Conservation (phyloP, 1,140 invertebrate genomes). For the Polyergus mexicanus region DNA sequence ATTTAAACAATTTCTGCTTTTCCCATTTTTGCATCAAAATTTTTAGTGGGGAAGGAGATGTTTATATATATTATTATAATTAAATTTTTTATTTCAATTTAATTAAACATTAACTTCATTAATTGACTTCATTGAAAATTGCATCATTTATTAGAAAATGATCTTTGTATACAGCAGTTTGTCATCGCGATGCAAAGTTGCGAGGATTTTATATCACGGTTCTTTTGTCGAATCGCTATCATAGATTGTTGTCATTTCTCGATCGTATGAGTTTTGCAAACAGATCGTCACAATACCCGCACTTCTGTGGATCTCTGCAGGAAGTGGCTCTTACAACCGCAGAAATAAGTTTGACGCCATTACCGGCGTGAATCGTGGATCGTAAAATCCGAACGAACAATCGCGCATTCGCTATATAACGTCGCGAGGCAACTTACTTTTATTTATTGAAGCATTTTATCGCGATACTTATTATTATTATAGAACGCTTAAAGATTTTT, state of each 20-base stretch:
- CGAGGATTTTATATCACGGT: background rate
- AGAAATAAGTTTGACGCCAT: conserved; percentile 14
- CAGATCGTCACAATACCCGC: background rate
- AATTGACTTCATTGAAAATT: background rate
- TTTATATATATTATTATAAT: too few relatives aligned
- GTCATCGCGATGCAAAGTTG: background rate
- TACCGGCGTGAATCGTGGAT: conserved; percentile 10
- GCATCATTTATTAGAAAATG: conserved; percentile 15
- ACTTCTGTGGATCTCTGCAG: conserved; percentile 8
- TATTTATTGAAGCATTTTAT: conserved; percentile 40
- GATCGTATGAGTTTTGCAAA: background rate
- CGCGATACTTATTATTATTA: background rate
- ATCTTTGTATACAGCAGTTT: background rate
- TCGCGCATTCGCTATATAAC: conserved; percentile 23
- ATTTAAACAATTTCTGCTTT: conserved; percentile 1
- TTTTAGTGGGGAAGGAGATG: background rate
- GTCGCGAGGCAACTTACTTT: background rate
- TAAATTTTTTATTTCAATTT: background rate
- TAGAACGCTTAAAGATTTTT: background rate
- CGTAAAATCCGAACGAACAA: conserved; percentile 37
- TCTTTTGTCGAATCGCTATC: conserved; percentile 25
- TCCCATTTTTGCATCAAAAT: background rate
- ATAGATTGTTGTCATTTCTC: conserved; percentile 1
- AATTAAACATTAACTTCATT: conserved; percentile 28
- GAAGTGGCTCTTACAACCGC: conserved; percentile 7